A percentile compares a stretch with the other conserved stretches of the same genome.
Evolutionary conservation across 2,797 vertebrate species (phyloP).

Genomic region (Bovichtus variegatus): DNA sequence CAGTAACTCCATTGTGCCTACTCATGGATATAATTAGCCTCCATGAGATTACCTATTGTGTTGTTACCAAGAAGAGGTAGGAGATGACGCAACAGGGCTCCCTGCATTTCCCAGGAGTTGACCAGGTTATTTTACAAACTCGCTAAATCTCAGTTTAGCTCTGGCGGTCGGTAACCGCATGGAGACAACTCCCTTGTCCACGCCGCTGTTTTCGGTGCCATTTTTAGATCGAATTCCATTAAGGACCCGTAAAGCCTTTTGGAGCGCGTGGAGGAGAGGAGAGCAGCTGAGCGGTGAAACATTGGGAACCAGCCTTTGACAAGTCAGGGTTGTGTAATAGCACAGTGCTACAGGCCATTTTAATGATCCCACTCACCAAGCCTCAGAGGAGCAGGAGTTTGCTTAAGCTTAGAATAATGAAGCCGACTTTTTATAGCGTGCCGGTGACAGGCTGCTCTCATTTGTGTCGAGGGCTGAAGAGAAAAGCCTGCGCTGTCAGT

Average conservation of each 20-base stretch:
- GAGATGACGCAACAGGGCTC: constrained; percentile 38
- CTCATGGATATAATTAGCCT: constrained; percentile 51
- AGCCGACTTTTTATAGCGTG: constrained; percentile 73
- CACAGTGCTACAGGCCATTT: constrained; percentile 66
- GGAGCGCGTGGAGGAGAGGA: constrained; percentile 41
- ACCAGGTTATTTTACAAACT: constrained; percentile 29
- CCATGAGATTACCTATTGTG: constrained; percentile 20
- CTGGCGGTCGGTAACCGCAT: constrained; percentile 1
- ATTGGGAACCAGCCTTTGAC: constrained; percentile 62
- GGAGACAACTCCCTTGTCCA: background rate
- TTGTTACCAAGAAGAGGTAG: constrained; percentile 12
- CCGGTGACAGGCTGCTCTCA: constrained; percentile 60
- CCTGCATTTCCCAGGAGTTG: background rate
- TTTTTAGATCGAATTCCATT: constrained; percentile 40
- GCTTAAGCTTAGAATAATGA: constrained; percentile 79
- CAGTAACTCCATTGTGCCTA: constrained; percentile 22
- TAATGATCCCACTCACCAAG: constrained; percentile 76
- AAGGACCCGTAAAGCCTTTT: constrained; percentile 41
- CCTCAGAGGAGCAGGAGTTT: constrained; percentile 74
- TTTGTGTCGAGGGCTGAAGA: constrained; percentile 56
- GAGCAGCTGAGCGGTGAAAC: constrained; percentile 51
- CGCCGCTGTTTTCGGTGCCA: constrained; percentile 10
- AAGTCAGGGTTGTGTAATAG: constrained; percentile 62
- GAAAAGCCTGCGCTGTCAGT: constrained; percentile 48
- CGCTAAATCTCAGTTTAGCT: constrained; percentile 14